Evolutionary conservation across 2,113 vertebrate genomes (phyloP), one percentile per base, ranked within the genome.

Genomic region (Carollia perspicillata): DNA sequence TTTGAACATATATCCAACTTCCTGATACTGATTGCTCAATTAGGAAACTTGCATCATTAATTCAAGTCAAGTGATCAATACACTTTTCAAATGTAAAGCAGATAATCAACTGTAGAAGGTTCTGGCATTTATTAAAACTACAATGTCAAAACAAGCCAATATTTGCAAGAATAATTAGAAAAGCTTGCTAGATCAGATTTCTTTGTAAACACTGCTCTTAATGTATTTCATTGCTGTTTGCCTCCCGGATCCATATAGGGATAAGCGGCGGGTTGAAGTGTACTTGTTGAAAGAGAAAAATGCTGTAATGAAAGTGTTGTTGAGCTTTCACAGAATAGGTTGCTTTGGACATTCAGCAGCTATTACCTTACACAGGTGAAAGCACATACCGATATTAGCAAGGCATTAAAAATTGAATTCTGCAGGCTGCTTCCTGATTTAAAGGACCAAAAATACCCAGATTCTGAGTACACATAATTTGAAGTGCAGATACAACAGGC

Each of bases 21-120:
- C 96, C 93, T 92, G 81, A 97, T 92, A 85, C 68, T 83, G 96
- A 98, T 84, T 51, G 89, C 87, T 84, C 92, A 97, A 96, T 98
- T 98, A 98, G 98, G 96, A 90, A 65, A 68, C 44, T 71, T 95
- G 40, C 6, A 22, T 95, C 68, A 0, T 92, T 97, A 98, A 97
- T 84, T 97, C 89, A 98, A 93, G 69, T 94, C 93, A 88, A 96
- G 94, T 5, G 92, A 98, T 98, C 97, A 37, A 98, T 98, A 97
- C 0, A 37, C 84, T 78, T 89, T 98, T 97, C 91, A 97, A 92
- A 97, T 60, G 74, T 75, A 96, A 87, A 85, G 86, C 40, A 97
- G 83, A 71, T 71, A 96, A 97, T 98, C 93, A 87, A 17, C 78
- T 74, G 30, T 75, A 95, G 84, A 91, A 95, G 55, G 92, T 68